phyloP scores from a whole-genome alignment of 2,797 vertebrate genomes.

The Cyprinodon diabolis region DNA sequence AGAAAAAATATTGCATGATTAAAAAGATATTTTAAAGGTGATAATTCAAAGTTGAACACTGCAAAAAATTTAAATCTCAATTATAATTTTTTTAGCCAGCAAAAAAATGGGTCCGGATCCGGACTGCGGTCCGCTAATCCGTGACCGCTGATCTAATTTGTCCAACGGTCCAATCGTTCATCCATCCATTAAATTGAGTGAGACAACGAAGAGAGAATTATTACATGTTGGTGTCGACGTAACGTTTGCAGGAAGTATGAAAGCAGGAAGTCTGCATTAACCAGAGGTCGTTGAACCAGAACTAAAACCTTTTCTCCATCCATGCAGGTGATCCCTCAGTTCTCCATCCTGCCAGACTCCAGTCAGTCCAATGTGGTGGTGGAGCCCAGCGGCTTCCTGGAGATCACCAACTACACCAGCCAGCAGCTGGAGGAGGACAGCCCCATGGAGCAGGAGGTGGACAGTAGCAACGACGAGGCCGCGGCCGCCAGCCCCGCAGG shows the following conservation, averaged over 20 bases:
- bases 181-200: background rate
- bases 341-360: slow-evolving; percentile 95
- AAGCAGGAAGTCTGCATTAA: background rate
- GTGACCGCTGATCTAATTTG: no score
- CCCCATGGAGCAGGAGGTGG: slow-evolving; percentile 91
- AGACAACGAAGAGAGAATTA: no score
- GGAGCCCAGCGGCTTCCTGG: slow-evolving; percentile 97
- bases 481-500: slow-evolving; percentile 53
- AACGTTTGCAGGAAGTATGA: background rate
- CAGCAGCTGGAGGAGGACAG: slow-evolving; percentile 96
- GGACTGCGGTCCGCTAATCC: no score
- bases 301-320: slow-evolving; percentile 3
- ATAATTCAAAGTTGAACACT: no score
- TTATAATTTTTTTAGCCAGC: no score
- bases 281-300: background rate
- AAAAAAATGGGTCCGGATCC: no score
- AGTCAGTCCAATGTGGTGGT: slow-evolving; percentile 97
- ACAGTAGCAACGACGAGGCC: slow-evolving; percentile 88
- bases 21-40: no score
- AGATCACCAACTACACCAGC: slow-evolving; percentile 98
- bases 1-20: no score
- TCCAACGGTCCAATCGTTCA: background rate
- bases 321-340: slow-evolving; percentile 94
- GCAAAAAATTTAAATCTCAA: no score
- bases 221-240: background rate